phyloP scores from a whole-genome alignment of 2,888 invertebrate genomes.

The Vannuccia rotundouncinata region DNA sequence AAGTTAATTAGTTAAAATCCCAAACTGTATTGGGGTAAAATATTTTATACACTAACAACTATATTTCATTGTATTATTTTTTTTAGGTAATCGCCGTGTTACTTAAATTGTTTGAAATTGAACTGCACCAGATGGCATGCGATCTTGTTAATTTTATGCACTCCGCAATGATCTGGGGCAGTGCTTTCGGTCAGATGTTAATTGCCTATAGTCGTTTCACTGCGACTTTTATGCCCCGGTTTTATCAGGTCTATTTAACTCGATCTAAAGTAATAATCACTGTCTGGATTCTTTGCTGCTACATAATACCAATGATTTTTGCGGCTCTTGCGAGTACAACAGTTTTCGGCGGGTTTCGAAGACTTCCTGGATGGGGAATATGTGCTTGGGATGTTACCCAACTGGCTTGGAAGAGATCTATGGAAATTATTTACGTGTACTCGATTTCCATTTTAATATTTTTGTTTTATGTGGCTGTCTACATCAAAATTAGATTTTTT shows the following conservation, averaged over 20 bases:
- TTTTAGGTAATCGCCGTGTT: not conserved
- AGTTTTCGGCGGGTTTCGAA: constrained; percentile 14
- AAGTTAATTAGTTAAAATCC: no score
- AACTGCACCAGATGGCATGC: not conserved
- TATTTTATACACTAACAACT: no score
- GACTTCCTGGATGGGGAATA: constrained; percentile 17
- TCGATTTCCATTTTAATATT: not conserved
- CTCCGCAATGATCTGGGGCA: not conserved
- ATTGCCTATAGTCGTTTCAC: constrained; percentile 7
- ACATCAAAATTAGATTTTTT: not conserved
- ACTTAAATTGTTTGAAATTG: not conserved
- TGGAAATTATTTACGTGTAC: constrained; percentile 16
- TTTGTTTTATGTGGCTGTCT: not conserved
- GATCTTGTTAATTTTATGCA: not conserved
- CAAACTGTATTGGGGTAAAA: no score
- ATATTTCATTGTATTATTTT: no score
- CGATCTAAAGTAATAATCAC: not conserved
- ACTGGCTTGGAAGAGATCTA: not conserved
- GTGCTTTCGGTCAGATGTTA: constrained; percentile 9
- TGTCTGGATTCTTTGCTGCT: not conserved
- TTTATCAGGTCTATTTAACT: not conserved
- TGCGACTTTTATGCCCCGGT: not conserved
- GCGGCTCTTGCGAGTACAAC: not conserved
- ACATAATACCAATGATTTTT: not conserved
- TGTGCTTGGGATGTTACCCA: constrained; percentile 25